Base-by-base conservation (phyloP, 2,888 invertebrate genomes). In the Euclidia mi region DNA sequence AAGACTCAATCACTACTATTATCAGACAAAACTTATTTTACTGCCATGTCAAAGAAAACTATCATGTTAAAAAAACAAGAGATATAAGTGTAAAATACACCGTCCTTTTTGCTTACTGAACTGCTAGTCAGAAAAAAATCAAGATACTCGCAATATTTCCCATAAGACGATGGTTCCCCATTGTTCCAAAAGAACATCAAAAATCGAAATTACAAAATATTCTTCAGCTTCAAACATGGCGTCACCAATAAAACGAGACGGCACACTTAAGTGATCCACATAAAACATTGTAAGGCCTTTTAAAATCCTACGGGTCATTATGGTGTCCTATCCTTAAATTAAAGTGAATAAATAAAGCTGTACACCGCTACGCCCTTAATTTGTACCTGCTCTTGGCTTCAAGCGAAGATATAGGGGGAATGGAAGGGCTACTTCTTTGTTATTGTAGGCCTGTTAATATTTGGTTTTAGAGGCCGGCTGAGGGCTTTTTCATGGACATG, bases 261-360 rank as follows among this genome's bases (percentile, higher is more conserved):
- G 12, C n/a, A 38, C 53, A 49, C 38, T 52, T 57, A 47, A 40
- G 18, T 34, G 29, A 17, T n/a, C 25, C 15, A 41, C 17, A 52
- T 69, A 60, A 65, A 73, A 56, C 51, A 65, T 25, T 18, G 20
- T 56, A 48, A 70, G 51, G 18, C 71, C 66, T 56, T 64, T 83
- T 84, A 80, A 84, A 87, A 80, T 82, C 81, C 80, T 75, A 84
- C 76, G 76, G 75, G 77, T 82, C 84, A 80, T 88, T 84, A 87
- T 79, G 82, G 81, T 78, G 81, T 79, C 81, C 80, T 80, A 82
- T 74, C 76, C 78, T 70, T 82, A 84, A 89, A 90, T 90, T 88
- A 86, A 88, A 84, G 85, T 85, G 81, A 84, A 90, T 90, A 90
- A 90, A 89, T 90, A 88, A 88, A 86, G 81, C 81, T 67, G 78